Conservation (phyloP, 2,888 invertebrate species). For the Cerastoderma edule region DNA sequence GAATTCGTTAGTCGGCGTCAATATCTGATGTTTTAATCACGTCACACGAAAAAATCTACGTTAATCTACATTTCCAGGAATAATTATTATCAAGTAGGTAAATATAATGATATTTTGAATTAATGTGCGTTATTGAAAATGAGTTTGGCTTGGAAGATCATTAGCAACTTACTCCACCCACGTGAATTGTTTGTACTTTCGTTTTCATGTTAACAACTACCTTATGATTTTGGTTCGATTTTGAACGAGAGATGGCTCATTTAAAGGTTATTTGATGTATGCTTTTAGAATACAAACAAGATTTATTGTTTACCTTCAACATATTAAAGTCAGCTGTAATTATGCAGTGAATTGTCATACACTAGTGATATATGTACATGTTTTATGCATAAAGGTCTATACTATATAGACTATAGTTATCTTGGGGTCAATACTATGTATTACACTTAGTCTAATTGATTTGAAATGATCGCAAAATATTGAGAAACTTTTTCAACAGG, state of each 20-base stretch:
- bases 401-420: no score
- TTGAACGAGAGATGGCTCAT: neutral
- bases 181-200: slow-evolving; percentile 19
- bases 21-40: no score
- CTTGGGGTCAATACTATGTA: no score
- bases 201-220: neutral
- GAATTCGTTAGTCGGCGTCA: no score
- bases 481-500: no score
- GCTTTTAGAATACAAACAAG: neutral
- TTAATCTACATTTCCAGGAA: neutral
- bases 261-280: neutral
- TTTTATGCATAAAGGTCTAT: slow-evolving; percentile 1
- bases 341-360: neutral
- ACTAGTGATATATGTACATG: neutral
- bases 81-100: neutral
- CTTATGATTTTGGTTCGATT: no score
- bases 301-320: neutral
- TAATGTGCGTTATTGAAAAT: neutral
- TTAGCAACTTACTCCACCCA: slow-evolving; percentile 24
- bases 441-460: no score
- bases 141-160: neutral
- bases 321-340: no score
- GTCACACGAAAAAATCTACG: neutral
- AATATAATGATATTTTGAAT: neutral
- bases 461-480: no score